Base-by-base conservation (phyloP, 2,888 invertebrate species). In the Philereme vetulata region DNA sequence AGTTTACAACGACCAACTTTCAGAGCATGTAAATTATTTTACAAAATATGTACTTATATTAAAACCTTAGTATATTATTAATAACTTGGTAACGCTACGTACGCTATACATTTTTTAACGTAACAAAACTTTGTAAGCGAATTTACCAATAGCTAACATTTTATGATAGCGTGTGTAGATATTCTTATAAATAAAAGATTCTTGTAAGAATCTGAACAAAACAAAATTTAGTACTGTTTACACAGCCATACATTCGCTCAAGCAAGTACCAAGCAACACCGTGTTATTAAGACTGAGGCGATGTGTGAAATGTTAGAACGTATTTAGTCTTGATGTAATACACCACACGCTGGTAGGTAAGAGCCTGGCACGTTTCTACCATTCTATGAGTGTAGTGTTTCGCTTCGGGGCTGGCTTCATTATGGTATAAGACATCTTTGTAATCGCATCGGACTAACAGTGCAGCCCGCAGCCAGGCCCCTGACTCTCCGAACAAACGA, bases 201-300 rank as follows among this genome's bases (percentile, higher is more conserved):
- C 56, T 46, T 40, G 42, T 51, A 21, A 42, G 51, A 57, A 51
- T 51, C 8, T 34, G 21, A 21, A 46, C 40, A 46, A 51, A 34
- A 9, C 38, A 4, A 21, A 46, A 32, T 32, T 35, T 45, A 10
- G 1, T 6, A 33, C 8, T 32, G 7, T 43, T 51, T 51, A 66
- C 71, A 72, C 75, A 78, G 76, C 72, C 67, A 74, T 72, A 70
- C 67, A 74, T 72, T 70, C 75, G 78, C 62, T 78, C 78, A 78
- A 81, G 38, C 8, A 38, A 8, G 38, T 38, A 38, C 38, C 7
- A 8, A 6, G 42, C 5, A 9, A 70, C 67, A 64, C 67, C 72
- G 66, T 71, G 69, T 70, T 74, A 71, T 68, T 71, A 68, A 67
- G 69, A 71, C 67, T 71, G 67, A 66, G 70, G 75, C 69, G 67